phyloP scores from a whole-genome alignment of 1,140 invertebrate species.

The Rhizoglyphus robini region DNA sequence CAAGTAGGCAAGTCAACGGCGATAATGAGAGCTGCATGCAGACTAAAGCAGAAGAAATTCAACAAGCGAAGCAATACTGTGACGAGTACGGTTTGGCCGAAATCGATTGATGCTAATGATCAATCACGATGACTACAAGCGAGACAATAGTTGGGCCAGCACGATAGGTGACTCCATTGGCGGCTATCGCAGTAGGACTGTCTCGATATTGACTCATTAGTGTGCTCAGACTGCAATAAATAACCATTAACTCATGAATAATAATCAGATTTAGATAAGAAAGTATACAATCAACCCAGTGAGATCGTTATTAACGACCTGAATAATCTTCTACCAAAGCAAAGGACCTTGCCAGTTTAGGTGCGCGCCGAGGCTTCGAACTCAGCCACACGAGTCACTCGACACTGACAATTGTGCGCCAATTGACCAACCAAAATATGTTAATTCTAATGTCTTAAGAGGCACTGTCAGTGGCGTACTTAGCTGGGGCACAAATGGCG shows the following conservation, averaged over 20 bases:
- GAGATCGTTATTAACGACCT: conserved; percentile 5
- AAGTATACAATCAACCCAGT: neutral
- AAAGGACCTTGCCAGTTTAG: too few species aligned
- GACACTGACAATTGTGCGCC: too few species aligned
- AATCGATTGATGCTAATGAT: conserved; percentile 14
- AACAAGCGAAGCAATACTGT: neutral
- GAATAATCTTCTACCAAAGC: neutral
- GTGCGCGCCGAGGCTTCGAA: too few species aligned
- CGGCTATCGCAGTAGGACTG: neutral
- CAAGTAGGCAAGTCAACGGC: neutral
- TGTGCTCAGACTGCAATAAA: conserved; percentile 2
- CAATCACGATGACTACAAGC: neutral
- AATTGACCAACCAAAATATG: too few species aligned
- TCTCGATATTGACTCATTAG: too few species aligned
- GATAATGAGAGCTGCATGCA: neutral
- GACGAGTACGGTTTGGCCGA: neutral
- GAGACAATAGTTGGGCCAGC: neutral
- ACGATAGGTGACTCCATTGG: neutral
- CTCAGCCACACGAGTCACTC: too few species aligned
- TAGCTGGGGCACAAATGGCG: too few species aligned
- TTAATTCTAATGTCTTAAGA: too few species aligned
- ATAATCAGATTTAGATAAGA: conserved; percentile 10
- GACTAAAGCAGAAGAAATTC: neutral
- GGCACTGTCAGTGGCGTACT: too few species aligned
- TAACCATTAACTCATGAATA: conserved; percentile 14